Conservation (phyloP, 2,113 vertebrate genomes). For the Pseudopodoces humilis region DNA sequence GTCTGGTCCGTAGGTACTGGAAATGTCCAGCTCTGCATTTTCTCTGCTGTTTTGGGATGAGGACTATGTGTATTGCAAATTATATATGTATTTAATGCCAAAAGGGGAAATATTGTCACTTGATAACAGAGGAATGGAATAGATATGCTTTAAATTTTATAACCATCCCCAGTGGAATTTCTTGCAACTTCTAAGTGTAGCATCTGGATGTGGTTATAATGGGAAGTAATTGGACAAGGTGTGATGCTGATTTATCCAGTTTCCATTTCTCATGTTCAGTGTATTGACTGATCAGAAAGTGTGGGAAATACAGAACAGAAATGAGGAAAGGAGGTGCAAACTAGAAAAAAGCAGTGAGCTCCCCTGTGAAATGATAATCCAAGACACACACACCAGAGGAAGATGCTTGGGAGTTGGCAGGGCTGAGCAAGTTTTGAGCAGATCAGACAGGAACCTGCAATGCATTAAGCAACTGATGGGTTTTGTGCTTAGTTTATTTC, state of each 20-base stretch:
- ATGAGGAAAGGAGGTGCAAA: background rate
- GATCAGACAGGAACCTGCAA: background rate
- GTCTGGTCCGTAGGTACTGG: background rate
- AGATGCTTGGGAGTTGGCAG: background rate
- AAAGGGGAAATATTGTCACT: background rate
- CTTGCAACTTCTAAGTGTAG: background rate
- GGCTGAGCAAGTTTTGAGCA: background rate
- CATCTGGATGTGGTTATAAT: background rate
- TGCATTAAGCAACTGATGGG: background rate
- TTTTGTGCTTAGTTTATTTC: background rate
- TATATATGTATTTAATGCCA: background rate
- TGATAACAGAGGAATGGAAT: background rate
- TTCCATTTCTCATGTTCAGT: background rate
- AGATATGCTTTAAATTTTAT: background rate
- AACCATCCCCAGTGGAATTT: background rate
- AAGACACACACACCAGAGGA: background rate
- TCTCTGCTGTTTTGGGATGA: background rate
- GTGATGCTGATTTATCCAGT: slow-evolving; percentile 7
- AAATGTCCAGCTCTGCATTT: background rate
- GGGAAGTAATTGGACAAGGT: background rate
- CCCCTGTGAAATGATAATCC: background rate
- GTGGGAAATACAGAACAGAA: slow-evolving; percentile 32
- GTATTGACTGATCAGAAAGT: background rate
- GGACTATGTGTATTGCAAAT: background rate
- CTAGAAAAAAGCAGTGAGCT: background rate